These are phyloP conservation scores for Neotragus pygmaeus DNA, from an alignment of 2,113 vertebrate species.

Conservation along the genomic window DNA sequence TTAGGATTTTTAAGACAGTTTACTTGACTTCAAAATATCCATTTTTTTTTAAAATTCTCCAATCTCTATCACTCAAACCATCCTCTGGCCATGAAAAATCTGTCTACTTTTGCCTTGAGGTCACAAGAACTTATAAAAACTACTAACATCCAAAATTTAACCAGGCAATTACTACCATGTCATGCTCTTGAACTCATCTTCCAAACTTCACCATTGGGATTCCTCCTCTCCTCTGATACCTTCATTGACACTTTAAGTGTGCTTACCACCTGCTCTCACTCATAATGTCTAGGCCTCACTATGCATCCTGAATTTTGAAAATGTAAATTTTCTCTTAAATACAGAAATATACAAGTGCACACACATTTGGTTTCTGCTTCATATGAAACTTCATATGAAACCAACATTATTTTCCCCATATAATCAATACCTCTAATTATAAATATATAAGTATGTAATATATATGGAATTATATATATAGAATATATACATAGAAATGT, in stretches of 20 bases:
- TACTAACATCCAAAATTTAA: neutral
- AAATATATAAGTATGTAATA: neutral
- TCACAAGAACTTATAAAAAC: neutral
- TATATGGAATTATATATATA: neutral
- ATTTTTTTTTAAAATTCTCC: neutral
- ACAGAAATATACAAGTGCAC: neutral
- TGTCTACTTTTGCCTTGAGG: neutral
- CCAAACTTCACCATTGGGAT: neutral
- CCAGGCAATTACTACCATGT: neutral
- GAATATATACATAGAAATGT: neutral
- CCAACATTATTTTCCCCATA: neutral
- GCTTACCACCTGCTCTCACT: neutral
- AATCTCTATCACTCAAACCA: neutral
- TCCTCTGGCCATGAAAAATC: neutral
- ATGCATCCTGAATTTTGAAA: neutral
- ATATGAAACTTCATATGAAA: neutral
- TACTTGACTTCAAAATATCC: neutral
- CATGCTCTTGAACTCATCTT: neutral
- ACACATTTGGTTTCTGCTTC: neutral
- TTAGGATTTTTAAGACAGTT: neutral
- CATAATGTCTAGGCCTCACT: neutral
- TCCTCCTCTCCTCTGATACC: neutral
- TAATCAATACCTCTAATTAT: neutral
- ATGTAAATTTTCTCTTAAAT: neutral
- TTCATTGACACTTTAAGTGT: neutral